A percentile compares a stretch with the other conserved stretches of the same genome.
Evolutionary conservation across 2,888 invertebrate species (phyloP).

Genomic region (Liopterus haemorrhoidalis): DNA sequence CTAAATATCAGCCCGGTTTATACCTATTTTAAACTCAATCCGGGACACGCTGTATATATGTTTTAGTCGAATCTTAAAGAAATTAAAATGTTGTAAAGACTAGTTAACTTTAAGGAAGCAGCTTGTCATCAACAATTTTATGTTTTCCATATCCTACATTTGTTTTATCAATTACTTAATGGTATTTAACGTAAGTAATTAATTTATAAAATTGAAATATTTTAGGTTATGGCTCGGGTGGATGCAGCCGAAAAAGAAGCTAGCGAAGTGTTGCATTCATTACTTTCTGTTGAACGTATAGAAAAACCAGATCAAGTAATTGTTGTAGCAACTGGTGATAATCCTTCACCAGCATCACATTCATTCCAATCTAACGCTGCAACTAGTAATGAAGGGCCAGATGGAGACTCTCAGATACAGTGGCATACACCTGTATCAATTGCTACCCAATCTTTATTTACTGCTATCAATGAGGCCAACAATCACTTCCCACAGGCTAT

Average conservation of each 20-base stretch:
- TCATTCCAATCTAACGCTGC: slow-evolving; percentile 38
- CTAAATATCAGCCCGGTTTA: too few species aligned
- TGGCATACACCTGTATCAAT: slow-evolving; percentile 57
- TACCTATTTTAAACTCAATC: too few species aligned
- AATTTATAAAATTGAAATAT: slow-evolving; percentile 28
- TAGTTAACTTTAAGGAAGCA: too few species aligned
- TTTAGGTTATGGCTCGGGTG: slow-evolving; percentile 57
- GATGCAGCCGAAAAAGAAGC: slow-evolving; percentile 66
- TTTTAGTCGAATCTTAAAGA: too few species aligned
- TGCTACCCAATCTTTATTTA: slow-evolving; percentile 44
- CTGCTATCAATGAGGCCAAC: slow-evolving; percentile 41
- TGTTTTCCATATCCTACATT: slow-evolving; percentile 8
- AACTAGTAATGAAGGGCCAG: slow-evolving; percentile 34
- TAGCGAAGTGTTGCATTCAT: slow-evolving; percentile 62
- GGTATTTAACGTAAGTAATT: slow-evolving; percentile 18
- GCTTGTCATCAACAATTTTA: neutral
- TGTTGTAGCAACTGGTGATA: slow-evolving; percentile 36
- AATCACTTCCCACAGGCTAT: slow-evolving; percentile 43
- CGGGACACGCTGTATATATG: too few species aligned
- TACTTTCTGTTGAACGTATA: slow-evolving; percentile 60
- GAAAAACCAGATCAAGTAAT: slow-evolving; percentile 48
- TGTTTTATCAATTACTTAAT: slow-evolving; percentile 18
- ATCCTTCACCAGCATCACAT: slow-evolving; percentile 38
- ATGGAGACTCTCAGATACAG: slow-evolving; percentile 49
- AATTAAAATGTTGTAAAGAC: neutral